Evolutionary conservation across 2,888 invertebrate genomes (phyloP), one percentile per base, ranked within the genome.

Genomic region (Penaeus monodon): DNA sequence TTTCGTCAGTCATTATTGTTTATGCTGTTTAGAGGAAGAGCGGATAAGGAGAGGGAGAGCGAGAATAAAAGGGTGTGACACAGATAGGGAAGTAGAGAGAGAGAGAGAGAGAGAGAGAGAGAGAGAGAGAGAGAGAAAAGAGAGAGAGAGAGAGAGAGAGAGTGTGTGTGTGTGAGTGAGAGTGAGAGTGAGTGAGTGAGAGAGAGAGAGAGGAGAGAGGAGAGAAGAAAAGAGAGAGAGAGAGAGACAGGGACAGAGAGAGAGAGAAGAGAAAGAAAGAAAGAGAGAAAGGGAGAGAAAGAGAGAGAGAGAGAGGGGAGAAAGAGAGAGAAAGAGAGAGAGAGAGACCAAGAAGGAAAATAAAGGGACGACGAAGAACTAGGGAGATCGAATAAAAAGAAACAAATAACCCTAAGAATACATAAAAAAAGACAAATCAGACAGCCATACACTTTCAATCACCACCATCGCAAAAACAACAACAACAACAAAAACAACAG

Each of bases 241-340:
- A 27, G 22, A 79, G 65, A 68, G 78, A 74, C 38, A 29, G 78
- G 68, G 44, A 65, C 70, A 63, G 63, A 33, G 38, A 44, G 38
- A 77, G 84, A 77, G 65, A 77, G 66, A 44, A 20, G 57, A 66
- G 44, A 38, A 22, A 27, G 49, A 65, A 22, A 66, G 65, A 66
- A 44, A 27, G 64, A 33, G 63, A 24, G n/a, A 29, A 57, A 49
- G n/a, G 3, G 49, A 63, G 70, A 38, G 49, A 49, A 4, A 44
- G 27, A 68, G 44, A 49, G 68, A 80, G 29, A 63, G 63, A 27
- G 49, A 24, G 20, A 33, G 77, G 14, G 29, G 6, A 6, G 17
- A 10, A 14, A 22, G 7, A 29, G 1, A 1, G 4, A 17, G 10
- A 8, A 44, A 24, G 10, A 24, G 57, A 77, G 77, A 27, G 49